Percentiles rank a stretch among this genome's conserved stretches.
Conservation (phyloP, 1,140 invertebrate species). For the Orius laevigatus region DNA sequence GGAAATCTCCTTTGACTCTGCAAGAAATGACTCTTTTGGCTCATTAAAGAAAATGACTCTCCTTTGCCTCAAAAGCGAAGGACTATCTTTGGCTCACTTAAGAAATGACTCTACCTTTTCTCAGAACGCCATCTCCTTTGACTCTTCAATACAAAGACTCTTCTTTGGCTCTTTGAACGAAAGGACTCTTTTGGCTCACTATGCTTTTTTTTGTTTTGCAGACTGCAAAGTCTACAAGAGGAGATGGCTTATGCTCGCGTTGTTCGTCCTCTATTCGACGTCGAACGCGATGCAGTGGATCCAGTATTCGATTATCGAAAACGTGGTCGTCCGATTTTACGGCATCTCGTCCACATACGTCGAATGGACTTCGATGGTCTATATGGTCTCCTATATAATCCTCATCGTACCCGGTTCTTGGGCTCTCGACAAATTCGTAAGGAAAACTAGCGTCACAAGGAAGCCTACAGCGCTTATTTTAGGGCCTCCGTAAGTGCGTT, state of each 20-base stretch:
- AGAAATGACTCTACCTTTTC: too few species aligned
- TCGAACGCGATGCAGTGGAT: slow-evolving; percentile 84
- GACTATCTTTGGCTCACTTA: too few species aligned
- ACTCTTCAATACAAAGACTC: too few species aligned
- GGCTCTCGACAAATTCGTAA: slow-evolving; percentile 76
- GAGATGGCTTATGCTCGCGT: slow-evolving; percentile 71
- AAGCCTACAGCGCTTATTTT: too few species aligned
- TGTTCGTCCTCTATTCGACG: slow-evolving; percentile 84
- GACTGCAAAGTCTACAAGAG: slow-evolving; percentile 44
- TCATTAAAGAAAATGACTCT: too few species aligned
- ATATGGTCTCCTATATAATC: slow-evolving; percentile 91
- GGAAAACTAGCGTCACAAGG: slow-evolving; percentile 23
- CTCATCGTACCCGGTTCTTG: slow-evolving; percentile 91
- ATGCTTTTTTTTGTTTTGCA: slow-evolving; percentile 7
- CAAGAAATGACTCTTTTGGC: too few species aligned
- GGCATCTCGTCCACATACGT: slow-evolving; percentile 49
- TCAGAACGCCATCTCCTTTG: too few species aligned
- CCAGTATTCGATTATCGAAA: slow-evolving; percentile 73
- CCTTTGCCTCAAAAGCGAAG: too few species aligned
- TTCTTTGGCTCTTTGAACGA: too few species aligned
- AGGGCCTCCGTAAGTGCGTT: slow-evolving; percentile 73
- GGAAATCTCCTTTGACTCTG: too few species aligned
- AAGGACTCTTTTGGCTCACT: too few species aligned
- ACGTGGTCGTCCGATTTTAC: slow-evolving; percentile 58
- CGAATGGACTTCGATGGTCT: slow-evolving; percentile 94